Percentiles rank a stretch among this genome's conserved stretches.
These are phyloP conservation scores for Parnassius orleans DNA, from an alignment of 2,888 invertebrate genomes.

Conservation along the genomic window DNA sequence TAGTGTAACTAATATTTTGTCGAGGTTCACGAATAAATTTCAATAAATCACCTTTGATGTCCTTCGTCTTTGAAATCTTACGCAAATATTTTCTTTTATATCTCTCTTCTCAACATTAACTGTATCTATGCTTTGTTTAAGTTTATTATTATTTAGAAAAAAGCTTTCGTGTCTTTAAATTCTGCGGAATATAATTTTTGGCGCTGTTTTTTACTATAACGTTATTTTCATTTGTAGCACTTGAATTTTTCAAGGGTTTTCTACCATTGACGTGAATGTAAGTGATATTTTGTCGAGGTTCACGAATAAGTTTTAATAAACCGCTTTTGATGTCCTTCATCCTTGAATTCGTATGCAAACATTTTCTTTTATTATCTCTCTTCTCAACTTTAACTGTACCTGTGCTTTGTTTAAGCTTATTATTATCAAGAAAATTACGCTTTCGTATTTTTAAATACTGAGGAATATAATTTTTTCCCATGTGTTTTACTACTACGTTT, in stretches of 20 bases:
- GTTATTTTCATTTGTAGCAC: conserved; percentile 34
- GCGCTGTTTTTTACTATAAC: conserved; percentile 4
- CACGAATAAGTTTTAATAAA: conserved; percentile 45
- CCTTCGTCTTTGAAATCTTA: conserved; percentile 36
- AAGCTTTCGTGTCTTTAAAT: conserved; percentile 33
- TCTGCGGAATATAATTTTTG: conserved; percentile 48
- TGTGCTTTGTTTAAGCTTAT: background rate
- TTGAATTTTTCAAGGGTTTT: conserved; percentile 23
- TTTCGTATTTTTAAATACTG: conserved; percentile 36
- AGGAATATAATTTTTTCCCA: conserved; percentile 45
- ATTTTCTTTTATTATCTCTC: background rate
- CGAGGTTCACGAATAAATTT: conserved; percentile 42
- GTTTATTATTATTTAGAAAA: background rate
- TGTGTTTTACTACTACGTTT: conserved; percentile 4
- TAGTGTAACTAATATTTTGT: conserved; percentile 45
- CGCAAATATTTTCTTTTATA: background rate
- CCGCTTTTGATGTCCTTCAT: conserved; percentile 44
- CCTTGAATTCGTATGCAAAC: conserved; percentile 29
- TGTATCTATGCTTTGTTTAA: background rate
- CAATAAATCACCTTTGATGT: conserved; percentile 46
- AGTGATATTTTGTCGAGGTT: conserved; percentile 39
- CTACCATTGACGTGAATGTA: no score
- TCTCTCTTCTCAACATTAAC: background rate
- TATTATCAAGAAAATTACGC: conserved; percentile 1
- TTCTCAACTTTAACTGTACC: background rate